phyloP scores from a whole-genome alignment of 1,140 invertebrate genomes.

The Drosophila tsacasi region DNA sequence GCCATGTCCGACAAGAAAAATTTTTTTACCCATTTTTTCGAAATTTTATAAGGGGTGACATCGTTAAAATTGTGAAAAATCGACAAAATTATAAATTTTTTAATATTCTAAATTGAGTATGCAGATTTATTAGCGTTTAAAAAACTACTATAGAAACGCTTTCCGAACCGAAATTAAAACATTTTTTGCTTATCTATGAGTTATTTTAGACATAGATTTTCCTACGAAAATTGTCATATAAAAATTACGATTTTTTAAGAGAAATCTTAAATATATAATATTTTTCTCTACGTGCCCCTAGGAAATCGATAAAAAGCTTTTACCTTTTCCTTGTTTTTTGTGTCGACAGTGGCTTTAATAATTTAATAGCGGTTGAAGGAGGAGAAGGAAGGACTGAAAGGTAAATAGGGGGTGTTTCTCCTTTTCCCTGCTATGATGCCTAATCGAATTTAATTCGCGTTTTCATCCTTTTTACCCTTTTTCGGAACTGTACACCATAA shows the following conservation, averaged over 20 bases:
- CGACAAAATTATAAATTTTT: no score
- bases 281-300: conserved; percentile 1
- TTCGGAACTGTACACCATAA: conserved; percentile 6
- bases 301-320: conserved; percentile 70
- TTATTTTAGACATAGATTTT: no score
- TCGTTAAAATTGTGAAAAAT: no score
- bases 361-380: conserved; percentile 31
- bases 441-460: conserved; percentile 3
- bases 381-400: not conserved
- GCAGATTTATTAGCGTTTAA: no score
- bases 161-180: not conserved
- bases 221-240: no score
- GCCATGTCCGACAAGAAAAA: not conserved
- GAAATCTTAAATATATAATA: not conserved
- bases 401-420: conserved; percentile 18
- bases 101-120: no score
- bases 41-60: no score
- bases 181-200: not conserved
- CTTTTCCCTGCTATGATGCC: not conserved
- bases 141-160: not conserved
- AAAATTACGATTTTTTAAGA: no score
- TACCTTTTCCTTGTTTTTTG: conserved; percentile 9
- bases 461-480: not conserved
- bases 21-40: not conserved
- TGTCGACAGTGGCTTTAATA: conserved; percentile 55